Evolutionary conservation across 2,113 vertebrate species (phyloP).

Genomic region (Coregonus clupeaformis): DNA sequence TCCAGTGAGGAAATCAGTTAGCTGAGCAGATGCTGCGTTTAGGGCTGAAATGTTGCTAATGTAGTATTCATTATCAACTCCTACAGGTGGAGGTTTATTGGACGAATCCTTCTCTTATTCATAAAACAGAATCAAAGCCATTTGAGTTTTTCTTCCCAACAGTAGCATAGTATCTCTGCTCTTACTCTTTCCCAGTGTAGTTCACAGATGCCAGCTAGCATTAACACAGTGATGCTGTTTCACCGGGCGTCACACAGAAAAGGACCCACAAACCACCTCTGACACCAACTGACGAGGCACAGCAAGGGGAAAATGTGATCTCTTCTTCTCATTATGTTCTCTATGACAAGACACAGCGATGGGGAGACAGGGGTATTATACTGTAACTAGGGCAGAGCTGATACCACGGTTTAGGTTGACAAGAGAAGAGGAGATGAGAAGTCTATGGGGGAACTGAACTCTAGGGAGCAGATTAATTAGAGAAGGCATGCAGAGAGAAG

Average conservation of each 20-base stretch:
- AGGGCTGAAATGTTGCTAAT: too few species aligned
- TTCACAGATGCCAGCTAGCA: not conserved
- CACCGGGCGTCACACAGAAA: too few species aligned
- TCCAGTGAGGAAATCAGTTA: too few species aligned
- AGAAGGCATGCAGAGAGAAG: not conserved
- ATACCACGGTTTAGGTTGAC: not conserved
- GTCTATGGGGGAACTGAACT: not conserved
- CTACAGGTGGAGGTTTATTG: too few species aligned
- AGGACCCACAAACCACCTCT: not conserved
- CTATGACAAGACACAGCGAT: not conserved
- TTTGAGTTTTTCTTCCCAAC: too few species aligned
- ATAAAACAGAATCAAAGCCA: too few species aligned
- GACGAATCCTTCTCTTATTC: too few species aligned
- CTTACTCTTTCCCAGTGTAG: too few species aligned
- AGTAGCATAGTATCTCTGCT: too few species aligned
- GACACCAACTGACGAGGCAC: not conserved
- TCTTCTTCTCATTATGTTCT: not conserved
- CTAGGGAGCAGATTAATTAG: not conserved
- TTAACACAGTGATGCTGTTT: not conserved
- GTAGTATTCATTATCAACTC: too few species aligned
- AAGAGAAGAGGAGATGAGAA: not conserved
- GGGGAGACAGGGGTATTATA: not conserved
- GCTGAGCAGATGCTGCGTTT: too few species aligned
- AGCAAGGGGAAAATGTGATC: not conserved
- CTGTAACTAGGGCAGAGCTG: not conserved